Percentiles rank a stretch among this genome's conserved stretches.
Conservation (phyloP, 2,797 vertebrate genomes). For the Sciurus vulgaris region DNA sequence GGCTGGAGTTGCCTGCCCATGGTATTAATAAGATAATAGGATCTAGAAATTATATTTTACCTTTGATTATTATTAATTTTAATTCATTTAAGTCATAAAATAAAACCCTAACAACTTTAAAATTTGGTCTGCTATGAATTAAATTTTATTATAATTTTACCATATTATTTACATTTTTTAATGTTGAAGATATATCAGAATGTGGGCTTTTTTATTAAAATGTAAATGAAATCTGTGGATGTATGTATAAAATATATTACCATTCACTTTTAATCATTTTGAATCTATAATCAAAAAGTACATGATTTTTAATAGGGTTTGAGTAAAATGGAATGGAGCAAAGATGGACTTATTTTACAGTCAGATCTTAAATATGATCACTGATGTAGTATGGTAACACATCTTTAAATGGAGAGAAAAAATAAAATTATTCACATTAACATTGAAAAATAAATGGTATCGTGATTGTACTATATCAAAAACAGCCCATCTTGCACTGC, state of each 20-base stretch:
- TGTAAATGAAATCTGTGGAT: constrained; percentile 17
- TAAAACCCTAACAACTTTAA: constrained; percentile 75
- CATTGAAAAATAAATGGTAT: constrained; percentile 80
- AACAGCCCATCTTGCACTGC: constrained; percentile 88
- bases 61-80: constrained; percentile 81
- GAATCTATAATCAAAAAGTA: constrained; percentile 53
- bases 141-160: constrained; percentile 59
- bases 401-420: constrained; percentile 79
- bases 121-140: constrained; percentile 72
- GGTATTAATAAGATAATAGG: constrained; percentile 78
- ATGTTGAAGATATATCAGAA: constrained; percentile 75
- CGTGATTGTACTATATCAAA: constrained; percentile 80
- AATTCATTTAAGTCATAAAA: constrained; percentile 77
- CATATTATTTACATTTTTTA: constrained; percentile 63
- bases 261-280: constrained; percentile 60
- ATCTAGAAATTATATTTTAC: constrained; percentile 67
- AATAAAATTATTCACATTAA: constrained; percentile 77
- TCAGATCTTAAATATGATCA: constrained; percentile 79
- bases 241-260: not conserved
- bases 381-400: constrained; percentile 81
- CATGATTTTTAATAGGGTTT: constrained; percentile 70
- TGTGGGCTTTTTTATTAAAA: constrained; percentile 44
- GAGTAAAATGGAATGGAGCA: constrained; percentile 91
- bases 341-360: constrained; percentile 89
- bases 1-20: constrained; percentile 92